Evolutionary conservation across 2,113 vertebrate species (phyloP).

Genomic region (Festucalex cinctus): DNA sequence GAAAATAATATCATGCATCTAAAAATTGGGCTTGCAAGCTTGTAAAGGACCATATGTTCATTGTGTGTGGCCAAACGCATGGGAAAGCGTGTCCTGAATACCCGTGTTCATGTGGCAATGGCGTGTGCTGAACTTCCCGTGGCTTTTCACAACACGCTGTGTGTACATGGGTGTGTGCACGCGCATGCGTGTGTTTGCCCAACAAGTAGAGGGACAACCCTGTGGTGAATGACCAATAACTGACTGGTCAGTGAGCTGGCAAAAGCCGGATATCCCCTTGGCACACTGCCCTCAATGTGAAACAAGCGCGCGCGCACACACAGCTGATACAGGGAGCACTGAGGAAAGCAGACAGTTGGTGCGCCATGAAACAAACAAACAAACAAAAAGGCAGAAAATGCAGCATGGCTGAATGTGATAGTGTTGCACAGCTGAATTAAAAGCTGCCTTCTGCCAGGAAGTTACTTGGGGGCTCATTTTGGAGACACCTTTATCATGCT

Average conservation of each 20-base stretch:
- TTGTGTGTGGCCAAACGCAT: not conserved
- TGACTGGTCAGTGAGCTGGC: constrained; percentile 56
- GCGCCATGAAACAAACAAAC: not conserved
- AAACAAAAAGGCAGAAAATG: constrained; percentile 14
- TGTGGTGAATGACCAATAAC: constrained; percentile 54
- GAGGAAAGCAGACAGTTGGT: constrained; percentile 43
- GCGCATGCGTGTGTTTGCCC: not conserved
- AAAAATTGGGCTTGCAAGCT: not conserved
- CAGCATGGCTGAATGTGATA: not conserved
- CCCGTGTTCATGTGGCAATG: not conserved
- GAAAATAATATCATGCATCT: too few relatives aligned
- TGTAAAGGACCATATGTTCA: not conserved
- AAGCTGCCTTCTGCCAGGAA: not conserved
- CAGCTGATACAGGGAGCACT: constrained; percentile 39
- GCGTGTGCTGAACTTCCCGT: constrained; percentile 4
- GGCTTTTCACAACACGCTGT: constrained; percentile 19
- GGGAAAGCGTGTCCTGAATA: not conserved
- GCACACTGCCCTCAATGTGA: constrained; percentile 34
- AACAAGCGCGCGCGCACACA: constrained; percentile 36
- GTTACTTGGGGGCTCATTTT: not conserved
- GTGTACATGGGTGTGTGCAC: not conserved
- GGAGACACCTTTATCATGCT: not conserved
- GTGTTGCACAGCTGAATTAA: not conserved
- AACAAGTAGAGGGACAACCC: constrained; percentile 40
- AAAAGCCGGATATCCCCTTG: constrained; percentile 57